Conservation (phyloP, 2,888 invertebrate genomes). For the Gortyna flavago region DNA sequence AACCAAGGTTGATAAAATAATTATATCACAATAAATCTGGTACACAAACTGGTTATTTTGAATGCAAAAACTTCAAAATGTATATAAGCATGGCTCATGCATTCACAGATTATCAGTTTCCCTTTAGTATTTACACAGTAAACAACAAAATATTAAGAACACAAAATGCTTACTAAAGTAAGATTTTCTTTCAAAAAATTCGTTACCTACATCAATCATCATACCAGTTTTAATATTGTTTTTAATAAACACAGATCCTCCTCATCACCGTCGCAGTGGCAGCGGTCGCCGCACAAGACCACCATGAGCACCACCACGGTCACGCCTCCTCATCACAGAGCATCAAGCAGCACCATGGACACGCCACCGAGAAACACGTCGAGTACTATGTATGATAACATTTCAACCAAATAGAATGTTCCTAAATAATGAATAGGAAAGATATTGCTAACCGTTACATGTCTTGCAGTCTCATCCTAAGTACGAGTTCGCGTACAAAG, state of each 20-base stretch:
- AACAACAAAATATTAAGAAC: not conserved
- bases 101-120: constrained; percentile 26
- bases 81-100: constrained; percentile 23
- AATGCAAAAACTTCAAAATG: constrained; percentile 9
- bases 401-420: too few relatives aligned
- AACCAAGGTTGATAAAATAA: constrained; percentile 22
- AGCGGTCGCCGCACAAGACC: constrained; percentile 41
- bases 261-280: constrained; percentile 32
- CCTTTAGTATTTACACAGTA: not conserved
- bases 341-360: too few relatives aligned
- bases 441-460: not conserved
- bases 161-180: constrained; percentile 42
- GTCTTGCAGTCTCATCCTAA: constrained; percentile 74
- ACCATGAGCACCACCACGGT: constrained; percentile 63
- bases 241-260: constrained; percentile 19
- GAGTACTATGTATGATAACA: constrained; percentile 52
- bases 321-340: too few relatives aligned
- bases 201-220: too few relatives aligned
- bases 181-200: not conserved
- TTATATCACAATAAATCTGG: constrained; percentile 20
- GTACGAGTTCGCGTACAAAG: constrained; percentile 5
- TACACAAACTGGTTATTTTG: constrained; percentile 29
- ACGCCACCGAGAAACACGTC: too few relatives aligned
- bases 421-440: too few relatives aligned
- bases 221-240: not conserved